These are phyloP conservation scores for Silvanus unidentatus DNA, from an alignment of 2,888 invertebrate genomes.

Conservation along the genomic window DNA sequence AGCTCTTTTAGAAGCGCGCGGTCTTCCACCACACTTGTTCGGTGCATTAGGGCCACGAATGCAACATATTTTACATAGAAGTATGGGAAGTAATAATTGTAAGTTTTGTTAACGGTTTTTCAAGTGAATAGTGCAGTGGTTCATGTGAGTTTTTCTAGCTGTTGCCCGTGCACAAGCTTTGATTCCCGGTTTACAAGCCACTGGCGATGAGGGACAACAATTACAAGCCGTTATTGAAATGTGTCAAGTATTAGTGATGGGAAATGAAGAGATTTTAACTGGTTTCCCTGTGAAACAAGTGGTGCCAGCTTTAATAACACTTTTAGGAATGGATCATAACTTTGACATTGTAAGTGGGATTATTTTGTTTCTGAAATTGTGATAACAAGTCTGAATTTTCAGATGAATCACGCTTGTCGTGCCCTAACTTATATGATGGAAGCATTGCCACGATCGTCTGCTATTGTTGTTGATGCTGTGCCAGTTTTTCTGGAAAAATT, in stretches of 20 bases:
- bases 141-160: slow-evolving; percentile 43
- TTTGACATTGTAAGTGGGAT: slow-evolving; percentile 77
- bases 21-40: slow-evolving; percentile 93
- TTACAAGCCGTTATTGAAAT: slow-evolving; percentile 95
- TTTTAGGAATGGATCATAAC: slow-evolving; percentile 95
- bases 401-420: slow-evolving; percentile 98
- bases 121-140: not conserved
- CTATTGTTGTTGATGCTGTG: slow-evolving; percentile 93
- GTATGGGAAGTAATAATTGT: slow-evolving; percentile 83
- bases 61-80: slow-evolving; percentile 92
- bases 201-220: slow-evolving; percentile 92
- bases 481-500: slow-evolving; percentile 95
- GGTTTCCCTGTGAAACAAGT: slow-evolving; percentile 99
- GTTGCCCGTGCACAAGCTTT: slow-evolving; percentile 91
- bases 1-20: slow-evolving; percentile 89
- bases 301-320: slow-evolving; percentile 86
- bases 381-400: too few species aligned
- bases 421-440: slow-evolving; percentile 99
- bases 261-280: slow-evolving; percentile 95
- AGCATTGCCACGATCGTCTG: slow-evolving; percentile 91
- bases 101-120: slow-evolving; percentile 31
- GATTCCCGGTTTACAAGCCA: slow-evolving; percentile 84
- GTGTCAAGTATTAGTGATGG: slow-evolving; percentile 98
- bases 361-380: slow-evolving; percentile 9
- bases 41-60: slow-evolving; percentile 93